Percentiles rank a stretch among this genome's conserved stretches.
Conservation (phyloP, 2,113 vertebrate species). For the Morone chrysops region DNA sequence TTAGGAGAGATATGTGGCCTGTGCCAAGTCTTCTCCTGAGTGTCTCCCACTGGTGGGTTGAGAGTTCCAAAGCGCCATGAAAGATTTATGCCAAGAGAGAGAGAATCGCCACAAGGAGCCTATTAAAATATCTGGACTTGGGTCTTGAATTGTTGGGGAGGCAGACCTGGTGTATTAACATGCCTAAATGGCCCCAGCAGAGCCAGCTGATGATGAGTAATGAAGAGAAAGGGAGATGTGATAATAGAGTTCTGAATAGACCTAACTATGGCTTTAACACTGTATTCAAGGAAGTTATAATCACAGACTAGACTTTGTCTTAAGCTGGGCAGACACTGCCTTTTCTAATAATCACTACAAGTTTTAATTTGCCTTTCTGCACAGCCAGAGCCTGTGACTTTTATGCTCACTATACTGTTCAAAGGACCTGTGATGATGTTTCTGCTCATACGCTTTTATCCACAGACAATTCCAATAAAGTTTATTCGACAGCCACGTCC, state of each 20-base stretch:
- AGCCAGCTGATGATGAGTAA: constrained; percentile 14
- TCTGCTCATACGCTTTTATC: neutral
- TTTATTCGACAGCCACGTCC: neutral
- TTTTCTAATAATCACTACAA: neutral
- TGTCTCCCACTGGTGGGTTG: constrained; percentile 39
- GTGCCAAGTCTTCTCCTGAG: constrained; percentile 61
- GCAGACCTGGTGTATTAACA: constrained; percentile 43
- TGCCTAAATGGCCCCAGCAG: constrained; percentile 39
- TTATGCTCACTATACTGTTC: neutral
- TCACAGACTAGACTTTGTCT: neutral
- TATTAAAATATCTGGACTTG: constrained; percentile 63
- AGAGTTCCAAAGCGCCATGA: constrained; percentile 60
- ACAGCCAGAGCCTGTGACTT: neutral
- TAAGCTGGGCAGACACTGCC: neutral
- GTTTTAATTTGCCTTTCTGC: neutral
- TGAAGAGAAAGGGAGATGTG: neutral
- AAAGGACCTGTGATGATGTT: too few relatives aligned
- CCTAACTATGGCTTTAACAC: neutral
- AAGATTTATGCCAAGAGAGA: constrained; percentile 66
- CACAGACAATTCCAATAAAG: neutral
- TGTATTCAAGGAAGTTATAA: constrained; percentile 9
- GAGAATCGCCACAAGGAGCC: constrained; percentile 55
- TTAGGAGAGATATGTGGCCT: constrained; percentile 66
- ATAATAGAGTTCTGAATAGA: constrained; percentile 5
- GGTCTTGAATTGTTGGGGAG: constrained; percentile 49